Base-by-base conservation (phyloP, 23 tunicate species). In the Halocynthia roretzi region DNA sequence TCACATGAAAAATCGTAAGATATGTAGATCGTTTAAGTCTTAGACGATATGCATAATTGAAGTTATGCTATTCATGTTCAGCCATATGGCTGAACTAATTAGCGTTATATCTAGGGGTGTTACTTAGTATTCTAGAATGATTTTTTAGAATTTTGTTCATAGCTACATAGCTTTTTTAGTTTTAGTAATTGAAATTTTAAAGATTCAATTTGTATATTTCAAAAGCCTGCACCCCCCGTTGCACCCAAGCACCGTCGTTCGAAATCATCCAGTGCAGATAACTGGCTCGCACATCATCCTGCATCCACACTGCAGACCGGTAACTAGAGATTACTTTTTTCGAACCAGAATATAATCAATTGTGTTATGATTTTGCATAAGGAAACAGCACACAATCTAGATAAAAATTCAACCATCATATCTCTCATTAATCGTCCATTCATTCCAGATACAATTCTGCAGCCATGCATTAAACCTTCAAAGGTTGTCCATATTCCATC, bases 281-380 rank as follows among this genome's bases (percentile, higher is more conserved):
- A 82, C 63, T 96, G 99, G 99, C 81, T 96, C 0, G 96, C 96
- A 6, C 99, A 96, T 64, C 71, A 75, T 40, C 99, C 99, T 19
- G 67, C 66, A 15, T 61, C 91, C 10, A 96, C 99, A 9, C 82
- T 96, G 17, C 80, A 70, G 17, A 85, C 89, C 6, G 96, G 96
- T 85, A 67, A 12, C 19, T 10, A 11, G 51, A 2, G 2, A 10
- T 31, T 0, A 1, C 44, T 0, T 31, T 31, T 31, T 0, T 31
- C 44, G 1, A 4, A 31, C 1, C 44, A 31, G 44, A 31, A 31
- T 31, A 31, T 31, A 31, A 31, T 31, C 4, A 31, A 31, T 31
- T 31, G 44, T 31, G 44, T 31, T 31, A 1, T 31, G 44, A 31
- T 31, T 31, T 31, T 31, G 4, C 44, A 31, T 31, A 31, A 31